phyloP scores from a whole-genome alignment of 2,113 vertebrate genomes.

The Myxocyprinus asiaticus region DNA sequence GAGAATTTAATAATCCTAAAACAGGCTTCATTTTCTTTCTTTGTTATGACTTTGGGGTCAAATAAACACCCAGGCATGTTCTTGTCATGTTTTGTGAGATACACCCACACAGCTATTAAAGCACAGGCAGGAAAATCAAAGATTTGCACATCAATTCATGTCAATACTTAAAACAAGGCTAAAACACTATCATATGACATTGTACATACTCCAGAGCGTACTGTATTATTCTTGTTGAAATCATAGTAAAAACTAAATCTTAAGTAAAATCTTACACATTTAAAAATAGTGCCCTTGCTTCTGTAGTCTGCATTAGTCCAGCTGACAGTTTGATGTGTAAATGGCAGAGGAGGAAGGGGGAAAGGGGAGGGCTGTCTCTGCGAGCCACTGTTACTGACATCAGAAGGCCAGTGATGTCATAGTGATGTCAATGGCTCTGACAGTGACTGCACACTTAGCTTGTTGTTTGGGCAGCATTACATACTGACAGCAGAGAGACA shows the following conservation, averaged over 20 bases:
- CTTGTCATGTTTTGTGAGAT: no score
- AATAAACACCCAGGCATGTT: no score
- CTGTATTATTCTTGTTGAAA: no score
- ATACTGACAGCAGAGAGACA: conserved; percentile 70
- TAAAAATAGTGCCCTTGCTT: background rate
- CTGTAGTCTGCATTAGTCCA: background rate
- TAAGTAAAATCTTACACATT: background rate
- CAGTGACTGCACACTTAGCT: conserved; percentile 83
- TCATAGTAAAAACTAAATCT: background rate
- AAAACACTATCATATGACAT: no score
- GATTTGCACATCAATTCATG: no score
- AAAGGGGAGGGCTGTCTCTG: conserved; percentile 59
- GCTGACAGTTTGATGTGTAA: conserved; percentile 12
- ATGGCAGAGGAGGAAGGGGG: conserved; percentile 39
- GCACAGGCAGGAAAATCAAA: no score
- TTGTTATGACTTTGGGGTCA: no score
- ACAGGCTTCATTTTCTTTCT: no score
- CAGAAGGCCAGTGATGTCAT: conserved; percentile 90
- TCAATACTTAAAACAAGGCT: no score
- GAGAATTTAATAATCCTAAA: no score
- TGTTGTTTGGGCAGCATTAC: conserved; percentile 77
- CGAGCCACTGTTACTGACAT: conserved; percentile 82
- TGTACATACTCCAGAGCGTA: no score
- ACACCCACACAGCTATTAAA: no score
- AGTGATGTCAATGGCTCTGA: conserved; percentile 90